Evolutionary conservation across 2,797 vertebrate species (phyloP), one percentile per base, ranked within the genome.

Genomic region (Hippoglossus hippoglossus): DNA sequence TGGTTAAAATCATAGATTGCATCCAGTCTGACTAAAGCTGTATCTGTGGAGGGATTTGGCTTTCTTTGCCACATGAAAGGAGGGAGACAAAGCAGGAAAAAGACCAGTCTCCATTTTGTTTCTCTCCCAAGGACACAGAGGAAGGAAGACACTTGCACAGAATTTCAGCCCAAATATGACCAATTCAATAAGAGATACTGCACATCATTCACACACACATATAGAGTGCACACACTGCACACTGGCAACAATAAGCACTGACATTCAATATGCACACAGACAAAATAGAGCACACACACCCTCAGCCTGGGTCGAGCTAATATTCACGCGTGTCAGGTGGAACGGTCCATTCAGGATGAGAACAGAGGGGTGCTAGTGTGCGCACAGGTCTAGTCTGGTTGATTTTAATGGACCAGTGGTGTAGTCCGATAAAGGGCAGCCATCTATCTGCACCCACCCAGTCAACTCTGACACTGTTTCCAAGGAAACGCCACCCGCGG

Each of bases 381-480:
- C 87, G 83, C 60, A 66, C 70, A 71, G 77, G 88, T 83, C 86
- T 87, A 87, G 83, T 77, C 79, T 88, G 86, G 75, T 77, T 85
- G 80, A 77, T 79, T 91, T 91, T 90, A 93, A 92, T 89, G 91
- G 90, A 82, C 89, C 88, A 87, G 91, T 95, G 92, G 89, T 94
- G 92, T 91, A 90, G 93, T 92, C 93, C 81, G 88, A 94, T 94
- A 94, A 95, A 94, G 94, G 94, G 89, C 92, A 93, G 90, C 90
- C 88, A 94, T 95, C 94, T 92, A 94, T 95, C 94, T 94, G 94
- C 91, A 90, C 88, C 85, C 91, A 83, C 89, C 92, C 85, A 92
- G 93, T 95, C 94, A 95, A 95, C 94, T 94, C 93, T 94, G 93
- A 95, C 94, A 94, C 91, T 89, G 93, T 95, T 94, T 90, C 94